These are phyloP conservation scores for Brachyhypopomus gauderio DNA, from an alignment of 2,113 vertebrate genomes.

Conservation along the genomic window DNA sequence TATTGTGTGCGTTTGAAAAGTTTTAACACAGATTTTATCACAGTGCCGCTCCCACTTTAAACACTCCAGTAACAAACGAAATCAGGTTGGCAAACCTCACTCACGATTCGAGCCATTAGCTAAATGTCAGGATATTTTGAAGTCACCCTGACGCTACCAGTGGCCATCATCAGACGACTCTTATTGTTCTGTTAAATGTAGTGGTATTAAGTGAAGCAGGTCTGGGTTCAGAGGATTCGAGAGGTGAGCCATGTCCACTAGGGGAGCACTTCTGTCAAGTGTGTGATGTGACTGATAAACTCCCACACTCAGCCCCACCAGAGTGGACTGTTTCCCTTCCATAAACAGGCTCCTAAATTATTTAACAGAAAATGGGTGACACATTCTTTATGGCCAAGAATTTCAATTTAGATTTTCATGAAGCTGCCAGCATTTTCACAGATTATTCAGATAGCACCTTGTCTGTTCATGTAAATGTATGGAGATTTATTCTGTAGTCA, in stretches of 20 bases:
- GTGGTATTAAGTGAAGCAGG: neutral
- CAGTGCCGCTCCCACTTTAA: neutral
- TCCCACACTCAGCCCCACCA: conserved; percentile 4
- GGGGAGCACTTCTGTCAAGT: neutral
- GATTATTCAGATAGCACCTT: conserved; percentile 64
- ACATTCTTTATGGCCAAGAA: conserved; percentile 51
- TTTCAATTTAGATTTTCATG: conserved; percentile 71
- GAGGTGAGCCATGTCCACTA: neutral
- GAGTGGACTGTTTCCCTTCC: conserved; percentile 28
- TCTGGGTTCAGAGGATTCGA: neutral
- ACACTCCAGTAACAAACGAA: neutral
- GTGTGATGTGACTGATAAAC: conserved; percentile 3
- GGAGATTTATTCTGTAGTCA: conserved; percentile 72
- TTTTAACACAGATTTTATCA: conserved; percentile 1
- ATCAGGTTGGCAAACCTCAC: neutral
- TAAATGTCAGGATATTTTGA: neutral
- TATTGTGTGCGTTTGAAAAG: neutral
- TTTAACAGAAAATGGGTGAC: conserved; percentile 44
- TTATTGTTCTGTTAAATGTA: neutral
- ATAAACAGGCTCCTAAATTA: conserved; percentile 53
- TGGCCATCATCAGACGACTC: neutral
- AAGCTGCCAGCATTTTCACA: conserved; percentile 65
- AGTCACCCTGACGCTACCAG: neutral
- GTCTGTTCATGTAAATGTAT: conserved; percentile 71
- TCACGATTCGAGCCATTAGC: neutral